A percentile compares a stretch with the other conserved stretches of the same genome.
These are phyloP conservation scores for Garrulus glandarius DNA, from an alignment of 2,797 vertebrate genomes.

Conservation along the genomic window DNA sequence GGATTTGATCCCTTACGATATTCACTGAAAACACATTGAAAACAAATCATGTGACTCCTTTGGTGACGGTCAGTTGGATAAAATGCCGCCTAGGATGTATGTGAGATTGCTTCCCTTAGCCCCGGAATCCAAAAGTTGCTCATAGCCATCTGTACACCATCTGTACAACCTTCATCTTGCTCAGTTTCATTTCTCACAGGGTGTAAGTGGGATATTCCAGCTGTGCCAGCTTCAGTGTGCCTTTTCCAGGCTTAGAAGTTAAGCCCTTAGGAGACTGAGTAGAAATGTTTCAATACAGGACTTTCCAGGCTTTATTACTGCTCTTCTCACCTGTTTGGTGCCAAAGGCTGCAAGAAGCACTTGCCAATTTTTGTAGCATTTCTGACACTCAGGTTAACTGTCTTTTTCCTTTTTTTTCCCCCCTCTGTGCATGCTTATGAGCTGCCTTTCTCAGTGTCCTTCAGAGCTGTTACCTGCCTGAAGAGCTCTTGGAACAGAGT, in stretches of 20 bases:
- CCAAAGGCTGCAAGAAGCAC: conserved; percentile 66
- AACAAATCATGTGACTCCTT: background rate
- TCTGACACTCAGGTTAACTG: conserved; percentile 70
- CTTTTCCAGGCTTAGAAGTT: background rate
- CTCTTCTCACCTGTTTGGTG: conserved; percentile 43
- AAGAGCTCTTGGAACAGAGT: background rate
- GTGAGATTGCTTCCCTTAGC: background rate
- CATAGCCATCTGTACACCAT: background rate
- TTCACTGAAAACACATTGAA: background rate
- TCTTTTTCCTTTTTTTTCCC: background rate
- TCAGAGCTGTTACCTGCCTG: background rate
- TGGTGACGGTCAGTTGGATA: background rate
- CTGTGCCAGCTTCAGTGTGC: background rate
- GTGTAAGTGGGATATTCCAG: background rate
- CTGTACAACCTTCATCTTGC: background rate
- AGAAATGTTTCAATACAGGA: background rate
- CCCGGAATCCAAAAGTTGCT: background rate
- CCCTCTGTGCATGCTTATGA: background rate
- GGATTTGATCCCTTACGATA: background rate
- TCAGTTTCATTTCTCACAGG: background rate
- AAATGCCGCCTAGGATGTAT: rapidly evolving
- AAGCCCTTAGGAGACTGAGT: background rate
- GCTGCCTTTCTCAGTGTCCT: background rate
- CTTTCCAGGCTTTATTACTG: background rate
- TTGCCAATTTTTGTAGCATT: conserved; percentile 58